phyloP scores from a whole-genome alignment of 2,113 vertebrate genomes.

The Xiphophorus couchianus region DNA sequence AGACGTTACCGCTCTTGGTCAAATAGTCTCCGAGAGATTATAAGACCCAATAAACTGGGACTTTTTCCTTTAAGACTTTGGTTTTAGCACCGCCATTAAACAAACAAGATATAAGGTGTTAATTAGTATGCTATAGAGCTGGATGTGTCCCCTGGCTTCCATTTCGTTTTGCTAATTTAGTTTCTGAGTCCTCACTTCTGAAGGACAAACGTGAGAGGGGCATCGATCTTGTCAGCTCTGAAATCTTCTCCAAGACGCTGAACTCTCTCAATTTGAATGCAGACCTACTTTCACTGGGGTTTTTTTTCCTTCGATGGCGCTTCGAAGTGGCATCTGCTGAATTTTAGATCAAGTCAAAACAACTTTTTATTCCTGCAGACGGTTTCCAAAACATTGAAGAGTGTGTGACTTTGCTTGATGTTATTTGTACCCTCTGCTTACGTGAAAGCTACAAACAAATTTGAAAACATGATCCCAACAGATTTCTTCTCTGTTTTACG shows the following conservation, averaged over 20 bases:
- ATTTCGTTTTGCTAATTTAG: not conserved
- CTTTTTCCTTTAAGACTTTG: not conserved
- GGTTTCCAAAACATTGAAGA: too few species aligned
- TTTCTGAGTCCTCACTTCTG: not conserved
- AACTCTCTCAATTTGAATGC: not conserved
- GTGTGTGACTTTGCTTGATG: too few species aligned
- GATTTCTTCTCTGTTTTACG: too few species aligned
- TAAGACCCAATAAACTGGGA: constrained; percentile 10
- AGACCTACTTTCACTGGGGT: not conserved
- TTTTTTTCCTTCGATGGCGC: too few species aligned
- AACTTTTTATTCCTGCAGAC: too few species aligned
- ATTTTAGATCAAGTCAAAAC: too few species aligned
- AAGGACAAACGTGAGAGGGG: not conserved
- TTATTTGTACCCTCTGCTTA: too few species aligned
- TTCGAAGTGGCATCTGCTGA: too few species aligned
- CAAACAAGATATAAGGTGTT: constrained; percentile 4
- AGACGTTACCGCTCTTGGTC: constrained; percentile 3
- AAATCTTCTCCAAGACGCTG: not conserved
- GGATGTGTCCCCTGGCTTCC: not conserved
- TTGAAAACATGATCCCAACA: too few species aligned
- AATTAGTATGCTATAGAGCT: not conserved
- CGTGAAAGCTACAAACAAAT: too few species aligned
- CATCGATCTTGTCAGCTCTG: not conserved
- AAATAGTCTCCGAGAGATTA: constrained; percentile 16
- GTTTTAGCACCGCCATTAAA: not conserved